Conservation (phyloP, 2,888 invertebrate genomes). For the Hemistola chrysoprasaria region DNA sequence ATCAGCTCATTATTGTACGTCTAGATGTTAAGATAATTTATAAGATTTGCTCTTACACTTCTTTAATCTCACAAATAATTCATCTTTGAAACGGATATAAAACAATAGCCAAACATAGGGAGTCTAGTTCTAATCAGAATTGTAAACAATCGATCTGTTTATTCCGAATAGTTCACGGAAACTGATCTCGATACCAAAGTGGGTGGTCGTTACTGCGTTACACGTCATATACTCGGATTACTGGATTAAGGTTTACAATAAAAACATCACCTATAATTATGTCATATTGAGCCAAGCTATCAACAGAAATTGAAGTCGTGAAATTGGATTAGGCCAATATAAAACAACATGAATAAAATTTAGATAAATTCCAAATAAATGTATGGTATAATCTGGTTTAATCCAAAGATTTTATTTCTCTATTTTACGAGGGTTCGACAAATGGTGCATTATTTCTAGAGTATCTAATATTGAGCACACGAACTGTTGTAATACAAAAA, state of each 20-base stretch:
- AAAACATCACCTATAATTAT: too few relatives aligned
- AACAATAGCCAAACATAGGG: conserved; percentile 64
- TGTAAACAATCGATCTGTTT: conserved; percentile 75
- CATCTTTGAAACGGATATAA: conserved; percentile 60
- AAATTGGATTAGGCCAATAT: conserved; percentile 18
- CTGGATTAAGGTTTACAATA: conserved; percentile 6
- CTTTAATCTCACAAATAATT: conserved; percentile 11
- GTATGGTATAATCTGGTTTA: not conserved
- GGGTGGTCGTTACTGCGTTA: conserved; percentile 60
- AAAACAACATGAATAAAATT: conserved; percentile 12
- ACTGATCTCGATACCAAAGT: conserved; percentile 57
- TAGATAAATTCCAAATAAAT: not conserved
- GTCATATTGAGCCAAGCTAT: conserved; percentile 2
- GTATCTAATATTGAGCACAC: too few relatives aligned
- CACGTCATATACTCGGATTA: not conserved
- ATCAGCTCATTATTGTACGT: too few relatives aligned
- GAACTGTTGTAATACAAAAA: too few relatives aligned
- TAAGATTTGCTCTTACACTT: conserved; percentile 1
- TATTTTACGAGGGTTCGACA: too few relatives aligned
- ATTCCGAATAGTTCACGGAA: conserved; percentile 67
- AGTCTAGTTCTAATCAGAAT: conserved; percentile 74
- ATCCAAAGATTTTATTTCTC: too few relatives aligned
- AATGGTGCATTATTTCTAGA: too few relatives aligned
- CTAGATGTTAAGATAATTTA: too few relatives aligned
- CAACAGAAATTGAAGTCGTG: not conserved